These are phyloP conservation scores for Edolisoma coerulescens DNA, from an alignment of 2,113 vertebrate species.

Conservation along the genomic window DNA sequence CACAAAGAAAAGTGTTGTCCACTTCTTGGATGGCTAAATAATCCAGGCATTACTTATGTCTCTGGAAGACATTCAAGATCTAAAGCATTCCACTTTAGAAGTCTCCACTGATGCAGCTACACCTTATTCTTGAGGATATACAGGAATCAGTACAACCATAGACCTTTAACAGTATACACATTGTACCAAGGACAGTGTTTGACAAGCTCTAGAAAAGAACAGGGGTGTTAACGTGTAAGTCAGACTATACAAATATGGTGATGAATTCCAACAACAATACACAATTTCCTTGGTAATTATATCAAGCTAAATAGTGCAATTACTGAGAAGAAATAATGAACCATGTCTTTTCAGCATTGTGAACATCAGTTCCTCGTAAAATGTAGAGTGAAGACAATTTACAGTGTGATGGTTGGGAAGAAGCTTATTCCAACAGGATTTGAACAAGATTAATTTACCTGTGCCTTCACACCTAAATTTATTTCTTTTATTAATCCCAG, in stretches of 20 bases:
- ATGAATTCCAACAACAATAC: not conserved
- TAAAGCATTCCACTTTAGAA: not conserved
- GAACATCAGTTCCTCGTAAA: not conserved
- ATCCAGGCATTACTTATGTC: not conserved
- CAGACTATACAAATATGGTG: not conserved
- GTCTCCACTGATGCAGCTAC: not conserved
- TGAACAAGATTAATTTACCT: not conserved
- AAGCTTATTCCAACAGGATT: not conserved
- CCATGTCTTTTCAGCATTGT: not conserved
- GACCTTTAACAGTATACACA: not conserved
- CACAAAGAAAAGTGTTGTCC: not conserved
- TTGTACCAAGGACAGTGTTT: not conserved
- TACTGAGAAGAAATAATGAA: not conserved
- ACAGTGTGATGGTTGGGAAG: not conserved
- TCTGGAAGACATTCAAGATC: not conserved
- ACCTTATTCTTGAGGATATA: not conserved
- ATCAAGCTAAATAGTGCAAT: not conserved
- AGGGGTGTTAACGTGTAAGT: not conserved
- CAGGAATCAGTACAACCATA: not conserved
- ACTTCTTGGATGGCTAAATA: not conserved
- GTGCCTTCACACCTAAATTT: not conserved
- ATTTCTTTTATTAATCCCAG: not conserved
- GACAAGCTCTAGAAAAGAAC: not conserved
- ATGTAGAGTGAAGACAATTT: not conserved
- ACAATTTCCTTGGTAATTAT: not conserved